A percentile compares a stretch with the other conserved stretches of the same genome.
Conservation (phyloP, 2,888 invertebrate genomes). For the Troides oblongomaculatus region DNA sequence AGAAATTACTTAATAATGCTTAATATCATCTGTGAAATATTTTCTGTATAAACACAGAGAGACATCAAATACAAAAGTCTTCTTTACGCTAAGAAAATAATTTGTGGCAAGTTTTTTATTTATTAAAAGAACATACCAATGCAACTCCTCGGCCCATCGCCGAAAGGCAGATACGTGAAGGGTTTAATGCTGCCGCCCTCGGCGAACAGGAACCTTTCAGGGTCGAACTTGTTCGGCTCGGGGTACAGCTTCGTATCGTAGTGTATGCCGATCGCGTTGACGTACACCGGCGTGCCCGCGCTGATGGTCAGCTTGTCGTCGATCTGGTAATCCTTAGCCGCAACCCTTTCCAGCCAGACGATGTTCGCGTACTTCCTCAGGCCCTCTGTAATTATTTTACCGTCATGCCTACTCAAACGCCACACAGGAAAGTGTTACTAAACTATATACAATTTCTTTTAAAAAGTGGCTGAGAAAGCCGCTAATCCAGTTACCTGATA, state of each 20-base stretch:
- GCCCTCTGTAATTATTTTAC: conserved; percentile 40
- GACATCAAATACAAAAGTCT: too few species aligned
- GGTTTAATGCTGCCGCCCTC: conserved; percentile 58
- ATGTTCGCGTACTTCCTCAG: conserved; percentile 51
- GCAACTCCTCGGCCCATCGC: conserved; percentile 78
- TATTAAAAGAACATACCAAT: conserved; percentile 56
- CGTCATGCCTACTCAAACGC: too few species aligned
- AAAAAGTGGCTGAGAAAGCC: too few species aligned
- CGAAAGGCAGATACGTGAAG: conserved; percentile 69
- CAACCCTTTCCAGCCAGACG: conserved; percentile 52
- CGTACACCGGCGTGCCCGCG: conserved; percentile 46
- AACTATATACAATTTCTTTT: too few species aligned
- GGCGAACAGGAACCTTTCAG: conserved; percentile 76
- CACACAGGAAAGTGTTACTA: too few species aligned
- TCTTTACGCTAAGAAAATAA: too few species aligned
- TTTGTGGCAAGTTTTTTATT: neutral
- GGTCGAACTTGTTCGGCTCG: conserved; percentile 75
- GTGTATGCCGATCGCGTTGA: conserved; percentile 46
- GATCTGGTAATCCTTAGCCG: conserved; percentile 42
- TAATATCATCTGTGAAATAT: too few species aligned
- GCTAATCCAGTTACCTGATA: too few species aligned
- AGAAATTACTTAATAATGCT: too few species aligned
- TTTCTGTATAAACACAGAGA: too few species aligned
- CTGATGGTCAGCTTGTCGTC: conserved; percentile 48
- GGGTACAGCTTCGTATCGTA: conserved; percentile 70